Percentiles rank a stretch among this genome's conserved stretches.
phyloP scores from a whole-genome alignment of 1,140 invertebrate species.

The Drosophila mauritiana region DNA sequence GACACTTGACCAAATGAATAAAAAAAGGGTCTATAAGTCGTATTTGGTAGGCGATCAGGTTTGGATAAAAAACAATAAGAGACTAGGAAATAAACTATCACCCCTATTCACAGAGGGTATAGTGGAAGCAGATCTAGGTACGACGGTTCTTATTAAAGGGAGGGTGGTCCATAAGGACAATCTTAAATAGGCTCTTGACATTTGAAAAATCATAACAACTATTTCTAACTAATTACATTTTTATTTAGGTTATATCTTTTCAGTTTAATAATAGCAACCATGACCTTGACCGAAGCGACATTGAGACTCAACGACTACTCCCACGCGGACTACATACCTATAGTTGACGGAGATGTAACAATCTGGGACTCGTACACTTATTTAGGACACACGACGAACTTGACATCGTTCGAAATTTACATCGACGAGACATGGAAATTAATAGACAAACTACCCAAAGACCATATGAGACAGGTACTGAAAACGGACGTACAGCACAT shows the following conservation, averaged over 20 bases:
- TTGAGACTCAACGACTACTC: not conserved
- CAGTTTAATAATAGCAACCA: not conserved
- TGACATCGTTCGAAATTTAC: not conserved
- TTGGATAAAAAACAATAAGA: not conserved
- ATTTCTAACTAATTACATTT: not conserved
- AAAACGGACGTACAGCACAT: not conserved
- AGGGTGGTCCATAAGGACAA: conserved; percentile 1
- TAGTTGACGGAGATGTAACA: not conserved
- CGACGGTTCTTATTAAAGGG: not conserved
- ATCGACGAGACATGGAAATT: not conserved
- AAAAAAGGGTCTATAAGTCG: not conserved
- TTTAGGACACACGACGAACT: not conserved
- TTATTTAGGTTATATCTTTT: not conserved
- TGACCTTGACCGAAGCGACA: not conserved
- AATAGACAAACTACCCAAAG: not conserved
- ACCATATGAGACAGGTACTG: not conserved
- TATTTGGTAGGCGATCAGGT: not conserved
- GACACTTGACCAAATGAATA: not conserved
- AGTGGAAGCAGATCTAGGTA: not conserved
- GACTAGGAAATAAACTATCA: not conserved
- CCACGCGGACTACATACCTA: not conserved
- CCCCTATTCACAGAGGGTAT: not conserved
- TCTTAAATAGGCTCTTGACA: not conserved
- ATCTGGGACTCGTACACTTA: conserved; percentile 1
- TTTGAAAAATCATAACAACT: too few species aligned